phyloP scores from a whole-genome alignment of 2,888 invertebrate species.

The Hypomecis atomaria region DNA sequence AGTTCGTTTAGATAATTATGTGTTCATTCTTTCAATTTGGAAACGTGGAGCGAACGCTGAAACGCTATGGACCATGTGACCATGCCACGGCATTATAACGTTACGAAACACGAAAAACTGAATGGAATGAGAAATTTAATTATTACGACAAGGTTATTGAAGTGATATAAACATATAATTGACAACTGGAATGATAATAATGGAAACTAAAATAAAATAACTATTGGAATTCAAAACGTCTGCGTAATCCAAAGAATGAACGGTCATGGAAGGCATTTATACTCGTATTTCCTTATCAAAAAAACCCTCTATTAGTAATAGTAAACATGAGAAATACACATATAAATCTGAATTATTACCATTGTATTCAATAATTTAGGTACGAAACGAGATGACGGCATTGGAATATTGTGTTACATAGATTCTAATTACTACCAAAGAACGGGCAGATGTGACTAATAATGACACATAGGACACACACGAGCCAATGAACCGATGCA shows the following conservation, averaged over 20 bases:
- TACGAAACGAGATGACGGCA: slow-evolving; percentile 13
- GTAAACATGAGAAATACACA: slow-evolving; percentile 17
- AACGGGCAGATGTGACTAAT: slow-evolving; percentile 6
- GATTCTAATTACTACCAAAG: slow-evolving; percentile 15
- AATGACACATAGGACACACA: slow-evolving; percentile 27
- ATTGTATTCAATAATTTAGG: slow-evolving; percentile 15
- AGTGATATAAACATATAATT: background rate
- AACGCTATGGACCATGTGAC: slow-evolving; percentile 21
- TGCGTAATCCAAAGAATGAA: background rate
- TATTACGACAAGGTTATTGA: slow-evolving; percentile 9
- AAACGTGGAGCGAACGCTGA: slow-evolving; percentile 23
- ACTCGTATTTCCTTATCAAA: slow-evolving; percentile 14
- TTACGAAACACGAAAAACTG: background rate
- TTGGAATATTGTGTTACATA: slow-evolving; percentile 12
- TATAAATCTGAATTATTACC: slow-evolving; percentile 13
- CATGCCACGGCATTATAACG: slow-evolving; percentile 12
- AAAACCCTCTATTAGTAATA: background rate
- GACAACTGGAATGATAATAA: slow-evolving; percentile 2
- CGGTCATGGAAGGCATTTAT: background rate
- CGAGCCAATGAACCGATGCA: slow-evolving; percentile 29
- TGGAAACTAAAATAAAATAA: slow-evolving; percentile 6
- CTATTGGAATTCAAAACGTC: slow-evolving; percentile 1
- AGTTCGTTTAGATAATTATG: slow-evolving; percentile 69
- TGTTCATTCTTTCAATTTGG: slow-evolving; percentile 47
- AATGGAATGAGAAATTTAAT: slow-evolving; percentile 7